phyloP scores from a whole-genome alignment of 2,888 invertebrate genomes.

The Conus canariensis region DNA sequence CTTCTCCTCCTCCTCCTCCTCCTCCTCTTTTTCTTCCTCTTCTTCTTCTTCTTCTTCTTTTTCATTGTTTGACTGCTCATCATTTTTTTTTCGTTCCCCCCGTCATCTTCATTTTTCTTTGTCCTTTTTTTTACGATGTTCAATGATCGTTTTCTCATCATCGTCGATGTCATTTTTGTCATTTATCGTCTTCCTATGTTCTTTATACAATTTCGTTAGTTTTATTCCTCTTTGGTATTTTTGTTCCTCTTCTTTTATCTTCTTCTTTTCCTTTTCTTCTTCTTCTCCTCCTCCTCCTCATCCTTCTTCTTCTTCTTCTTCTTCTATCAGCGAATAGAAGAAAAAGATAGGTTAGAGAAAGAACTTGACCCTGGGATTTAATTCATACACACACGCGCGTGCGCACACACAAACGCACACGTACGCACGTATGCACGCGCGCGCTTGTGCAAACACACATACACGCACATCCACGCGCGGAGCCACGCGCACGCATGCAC shows the following conservation, averaged over 20 bases:
- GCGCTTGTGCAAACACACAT: no score
- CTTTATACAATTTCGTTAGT: background rate
- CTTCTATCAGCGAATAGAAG: no score
- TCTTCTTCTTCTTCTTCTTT: background rate
- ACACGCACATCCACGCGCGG: no score
- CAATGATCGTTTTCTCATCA: background rate
- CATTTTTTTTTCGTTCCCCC: no score
- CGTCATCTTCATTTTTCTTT: background rate
- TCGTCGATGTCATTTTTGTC: background rate
- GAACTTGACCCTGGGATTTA: no score
- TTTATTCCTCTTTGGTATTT: background rate
- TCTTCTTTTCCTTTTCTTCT: background rate
- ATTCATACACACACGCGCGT: no score
- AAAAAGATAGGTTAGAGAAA: no score
- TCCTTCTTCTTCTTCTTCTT: background rate
- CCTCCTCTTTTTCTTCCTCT: background rate
- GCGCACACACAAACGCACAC: no score
- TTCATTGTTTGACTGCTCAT: no score
- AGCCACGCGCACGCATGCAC: no score
- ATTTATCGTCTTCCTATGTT: background rate
- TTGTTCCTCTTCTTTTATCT: background rate
- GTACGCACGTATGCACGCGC: no score
- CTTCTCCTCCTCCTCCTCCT: background rate
- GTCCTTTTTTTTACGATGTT: background rate
- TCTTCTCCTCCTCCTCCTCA: background rate